phyloP scores from a whole-genome alignment of 2,797 vertebrate species.

The Eulemur rubriventer region DNA sequence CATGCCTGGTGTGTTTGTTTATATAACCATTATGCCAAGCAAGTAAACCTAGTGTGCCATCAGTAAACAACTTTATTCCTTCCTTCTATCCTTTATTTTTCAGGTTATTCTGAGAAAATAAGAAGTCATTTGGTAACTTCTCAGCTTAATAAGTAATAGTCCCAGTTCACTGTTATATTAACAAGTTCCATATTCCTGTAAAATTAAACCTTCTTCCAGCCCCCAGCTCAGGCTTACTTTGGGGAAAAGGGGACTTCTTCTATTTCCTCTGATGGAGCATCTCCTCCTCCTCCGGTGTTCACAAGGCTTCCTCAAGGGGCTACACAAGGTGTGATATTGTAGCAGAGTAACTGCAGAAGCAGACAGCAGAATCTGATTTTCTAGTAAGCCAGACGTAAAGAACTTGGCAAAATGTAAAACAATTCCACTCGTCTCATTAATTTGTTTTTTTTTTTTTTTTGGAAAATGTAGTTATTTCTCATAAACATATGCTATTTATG shows the following conservation, averaged over 20 bases:
- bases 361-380: not conserved
- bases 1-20: not conserved
- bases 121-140: not conserved
- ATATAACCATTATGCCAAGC: not conserved
- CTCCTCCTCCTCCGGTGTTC: not conserved
- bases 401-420: not conserved
- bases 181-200: not conserved
- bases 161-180: not conserved
- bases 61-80: not conserved
- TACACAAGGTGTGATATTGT: not conserved
- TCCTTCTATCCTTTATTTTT: not conserved
- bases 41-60: not conserved
- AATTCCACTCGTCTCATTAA: not conserved
- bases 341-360: not conserved
- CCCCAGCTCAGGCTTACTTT: not conserved
- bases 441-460: not conserved
- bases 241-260: not conserved
- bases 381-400: not conserved
- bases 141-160: not conserved
- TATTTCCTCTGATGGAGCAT: not conserved
- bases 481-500: not conserved
- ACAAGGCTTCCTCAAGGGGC: not conserved
- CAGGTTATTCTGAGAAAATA: slow-evolving; percentile 11
- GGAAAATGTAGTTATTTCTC: not conserved
- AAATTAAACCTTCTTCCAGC: not conserved